Evolutionary conservation across 2,797 vertebrate species (phyloP), one percentile per base, ranked within the genome.

Genomic region (Smutsia gigantea): DNA sequence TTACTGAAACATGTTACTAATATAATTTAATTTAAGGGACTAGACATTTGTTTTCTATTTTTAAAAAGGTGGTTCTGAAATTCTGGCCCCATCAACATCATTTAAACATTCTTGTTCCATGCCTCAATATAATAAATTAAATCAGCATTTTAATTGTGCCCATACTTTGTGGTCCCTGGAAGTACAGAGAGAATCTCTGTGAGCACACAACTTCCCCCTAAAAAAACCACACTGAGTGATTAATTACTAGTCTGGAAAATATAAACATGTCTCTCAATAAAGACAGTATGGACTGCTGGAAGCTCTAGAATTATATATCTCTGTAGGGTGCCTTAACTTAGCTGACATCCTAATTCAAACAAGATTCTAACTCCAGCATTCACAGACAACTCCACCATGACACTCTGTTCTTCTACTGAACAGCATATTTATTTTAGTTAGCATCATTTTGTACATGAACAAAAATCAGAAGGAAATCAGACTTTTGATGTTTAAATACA

Each of bases 171-270:
- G 98, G 98, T 98, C 98, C 98, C 98, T 98, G 98, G 98, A 98
- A 98, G 98, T 97, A 99, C 98, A 98, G 97, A 99, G 98, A 98
- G 98, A 99, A 98, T 98, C 97, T 98, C 98, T 98, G 98, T 98
- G 98, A 99, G 98, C 57, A 92, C 97, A 98, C 46, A 91, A 98
- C 97, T 96, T 96, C 55, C 57, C 94, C 86, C 46, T 2, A 42
- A 97, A 97, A 98, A 98, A 98, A 91, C 97, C 98, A 98, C 97
- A 98, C 97, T n/a, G 96, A 98, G 98, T 99, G 98, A 99, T 99
- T 99, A 98, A 99, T 99, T 99, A 98, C 98, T 97, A 98, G 98
- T 98, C 98, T 99, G 99, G 98, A 99, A 99, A 98, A 99, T 98
- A 99, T 99, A 99, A 99, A 99, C 99, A 98, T 98, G 97, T 98